These are phyloP conservation scores for Megaceryle torquata DNA, from an alignment of 2,113 vertebrate species.

Conservation along the genomic window DNA sequence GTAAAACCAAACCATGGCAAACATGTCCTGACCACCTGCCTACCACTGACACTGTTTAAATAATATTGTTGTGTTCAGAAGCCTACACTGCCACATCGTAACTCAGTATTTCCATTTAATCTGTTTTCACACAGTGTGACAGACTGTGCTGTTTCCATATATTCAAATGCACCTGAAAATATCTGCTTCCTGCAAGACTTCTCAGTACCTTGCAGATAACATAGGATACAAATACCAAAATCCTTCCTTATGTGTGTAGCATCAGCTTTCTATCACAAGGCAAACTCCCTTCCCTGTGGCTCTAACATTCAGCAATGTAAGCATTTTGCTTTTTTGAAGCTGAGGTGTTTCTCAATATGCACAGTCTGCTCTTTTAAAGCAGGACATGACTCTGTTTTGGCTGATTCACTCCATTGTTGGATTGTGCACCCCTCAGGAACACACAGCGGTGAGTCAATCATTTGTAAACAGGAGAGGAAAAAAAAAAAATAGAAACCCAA, in stretches of 20 bases:
- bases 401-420: constrained; percentile 48
- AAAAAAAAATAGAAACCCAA: background rate
- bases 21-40: background rate
- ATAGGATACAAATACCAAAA: background rate
- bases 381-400: constrained; percentile 26
- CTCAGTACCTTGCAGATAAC: background rate
- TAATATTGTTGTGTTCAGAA: background rate
- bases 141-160: background rate
- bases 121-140: background rate
- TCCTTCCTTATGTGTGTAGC: background rate
- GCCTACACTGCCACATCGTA: background rate
- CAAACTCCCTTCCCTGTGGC: background rate
- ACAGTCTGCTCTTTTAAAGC: background rate
- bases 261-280: background rate
- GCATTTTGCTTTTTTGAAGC: background rate
- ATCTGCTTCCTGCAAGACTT: background rate
- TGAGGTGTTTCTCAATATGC: constrained; percentile 20
- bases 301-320: background rate
- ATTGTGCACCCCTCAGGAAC: constrained; percentile 26
- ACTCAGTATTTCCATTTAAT: background rate
- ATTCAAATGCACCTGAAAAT: background rate
- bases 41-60: background rate
- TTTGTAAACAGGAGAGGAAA: constrained; percentile 35
- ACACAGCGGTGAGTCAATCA: constrained; percentile 45
- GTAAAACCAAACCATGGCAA: background rate